Evolutionary conservation across 1,140 invertebrate species (phyloP).

Genomic region (Mercenaria mercenaria): DNA sequence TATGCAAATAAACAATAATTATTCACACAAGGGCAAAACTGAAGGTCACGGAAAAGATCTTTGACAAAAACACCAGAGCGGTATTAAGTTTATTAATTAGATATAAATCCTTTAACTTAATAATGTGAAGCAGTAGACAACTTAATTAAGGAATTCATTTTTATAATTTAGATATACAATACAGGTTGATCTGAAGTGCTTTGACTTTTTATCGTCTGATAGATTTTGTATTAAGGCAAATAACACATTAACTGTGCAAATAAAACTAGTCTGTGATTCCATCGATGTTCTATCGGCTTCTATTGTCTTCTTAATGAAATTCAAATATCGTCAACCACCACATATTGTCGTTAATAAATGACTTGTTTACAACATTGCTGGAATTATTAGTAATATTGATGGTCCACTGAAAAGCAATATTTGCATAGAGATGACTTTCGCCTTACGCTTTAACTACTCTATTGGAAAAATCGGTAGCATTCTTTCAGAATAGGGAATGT

Average conservation of each 20-base stretch:
- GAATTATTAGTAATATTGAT: conserved; percentile 30
- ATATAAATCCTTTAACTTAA: no score
- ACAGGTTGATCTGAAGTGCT: no score
- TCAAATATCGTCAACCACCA: neutral
- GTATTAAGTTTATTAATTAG: no score
- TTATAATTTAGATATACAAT: no score
- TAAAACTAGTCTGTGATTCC: neutral
- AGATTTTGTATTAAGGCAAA: neutral
- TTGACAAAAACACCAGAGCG: no score
- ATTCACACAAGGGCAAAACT: no score
- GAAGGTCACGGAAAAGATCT: no score
- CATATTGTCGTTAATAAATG: neutral
- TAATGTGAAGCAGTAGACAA: neutral
- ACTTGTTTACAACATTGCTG: conserved; percentile 17
- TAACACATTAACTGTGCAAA: neutral
- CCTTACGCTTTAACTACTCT: conserved; percentile 5
- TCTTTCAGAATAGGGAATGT: neutral
- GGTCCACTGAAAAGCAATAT: conserved; percentile 13
- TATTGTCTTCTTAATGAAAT: neutral
- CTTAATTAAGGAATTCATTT: neutral
- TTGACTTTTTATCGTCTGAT: neutral
- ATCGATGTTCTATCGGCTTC: neutral
- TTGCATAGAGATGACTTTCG: neutral
- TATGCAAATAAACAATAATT: no score
- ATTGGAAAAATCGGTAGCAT: neutral